A percentile compares a stretch with the other conserved stretches of the same genome.
Conservation (phyloP, 2,888 invertebrate genomes). For the Leptinotarsa juncta region DNA sequence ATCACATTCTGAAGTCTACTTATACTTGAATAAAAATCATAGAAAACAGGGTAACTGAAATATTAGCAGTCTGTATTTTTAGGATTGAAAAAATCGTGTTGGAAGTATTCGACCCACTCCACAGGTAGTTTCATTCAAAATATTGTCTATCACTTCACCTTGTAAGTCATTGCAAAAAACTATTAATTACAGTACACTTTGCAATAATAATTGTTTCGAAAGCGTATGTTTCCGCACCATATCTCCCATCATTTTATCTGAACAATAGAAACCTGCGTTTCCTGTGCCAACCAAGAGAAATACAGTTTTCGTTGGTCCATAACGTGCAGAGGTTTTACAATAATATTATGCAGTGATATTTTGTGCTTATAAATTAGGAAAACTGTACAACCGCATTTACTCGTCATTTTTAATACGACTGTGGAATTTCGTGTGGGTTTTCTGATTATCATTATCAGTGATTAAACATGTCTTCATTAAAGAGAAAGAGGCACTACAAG, state of each 20-base stretch:
- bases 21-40: too few species aligned
- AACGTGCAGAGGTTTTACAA: not conserved
- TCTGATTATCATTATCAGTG: conserved; percentile 5
- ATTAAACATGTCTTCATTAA: conserved; percentile 60
- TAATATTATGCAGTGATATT: not conserved
- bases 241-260: conserved; percentile 40
- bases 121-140: too few species aligned
- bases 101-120: not conserved
- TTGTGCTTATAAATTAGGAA: too few species aligned
- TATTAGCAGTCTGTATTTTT: too few species aligned
- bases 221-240: conserved; percentile 45
- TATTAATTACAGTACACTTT: conserved; percentile 11
- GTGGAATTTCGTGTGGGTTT: conserved; percentile 21
- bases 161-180: not conserved
- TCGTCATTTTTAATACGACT: not conserved
- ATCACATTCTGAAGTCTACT: too few species aligned
- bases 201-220: conserved; percentile 39
- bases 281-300: conserved; percentile 28
- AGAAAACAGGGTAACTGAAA: too few species aligned
- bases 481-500: conserved; percentile 81
- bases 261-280: conserved; percentile 48
- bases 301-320: conserved; percentile 12
- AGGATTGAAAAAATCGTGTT: too few species aligned
- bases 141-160: not conserved
- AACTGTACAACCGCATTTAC: conserved; percentile 2